Evolutionary conservation across 2,888 invertebrate genomes (phyloP).

Genomic region (Phengaris alcon): DNA sequence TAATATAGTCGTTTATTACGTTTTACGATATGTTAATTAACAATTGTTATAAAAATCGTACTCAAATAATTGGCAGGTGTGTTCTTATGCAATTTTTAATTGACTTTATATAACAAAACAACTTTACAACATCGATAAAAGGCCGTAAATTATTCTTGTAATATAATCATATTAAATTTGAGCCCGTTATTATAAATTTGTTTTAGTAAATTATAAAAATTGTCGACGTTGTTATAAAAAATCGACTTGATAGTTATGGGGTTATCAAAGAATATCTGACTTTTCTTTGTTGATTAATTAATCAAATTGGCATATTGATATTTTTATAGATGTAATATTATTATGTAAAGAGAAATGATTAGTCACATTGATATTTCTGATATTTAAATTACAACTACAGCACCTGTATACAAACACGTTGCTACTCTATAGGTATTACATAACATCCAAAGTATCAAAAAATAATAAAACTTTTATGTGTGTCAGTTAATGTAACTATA

Average conservation of each 20-base stretch:
- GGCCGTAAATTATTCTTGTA: neutral
- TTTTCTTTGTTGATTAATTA: too few relatives aligned
- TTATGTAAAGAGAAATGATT: too few relatives aligned
- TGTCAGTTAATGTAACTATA: neutral
- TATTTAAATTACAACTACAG: too few relatives aligned
- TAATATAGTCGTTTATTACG: neutral
- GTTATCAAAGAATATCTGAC: neutral
- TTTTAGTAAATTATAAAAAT: neutral
- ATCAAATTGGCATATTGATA: too few relatives aligned
- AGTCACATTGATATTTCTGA: too few relatives aligned
- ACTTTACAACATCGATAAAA: slow-evolving; percentile 6
- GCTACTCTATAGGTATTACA: too few relatives aligned
- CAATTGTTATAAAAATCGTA: neutral
- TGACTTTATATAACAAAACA: slow-evolving; percentile 18
- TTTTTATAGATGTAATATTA: too few relatives aligned
- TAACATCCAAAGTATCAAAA: too few relatives aligned
- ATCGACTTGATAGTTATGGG: neutral
- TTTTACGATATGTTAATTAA: neutral
- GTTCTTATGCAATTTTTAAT: slow-evolving; percentile 17
- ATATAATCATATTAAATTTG: neutral
- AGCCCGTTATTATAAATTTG: slow-evolving; percentile 11
- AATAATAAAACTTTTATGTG: too few relatives aligned
- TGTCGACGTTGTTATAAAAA: neutral
- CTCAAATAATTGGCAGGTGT: slow-evolving; percentile 25
- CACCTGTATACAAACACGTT: too few relatives aligned